A percentile compares a stretch with the other conserved stretches of the same genome.
Evolutionary conservation across 2,113 vertebrate genomes (phyloP).

Genomic region (Callospermophilus lateralis): DNA sequence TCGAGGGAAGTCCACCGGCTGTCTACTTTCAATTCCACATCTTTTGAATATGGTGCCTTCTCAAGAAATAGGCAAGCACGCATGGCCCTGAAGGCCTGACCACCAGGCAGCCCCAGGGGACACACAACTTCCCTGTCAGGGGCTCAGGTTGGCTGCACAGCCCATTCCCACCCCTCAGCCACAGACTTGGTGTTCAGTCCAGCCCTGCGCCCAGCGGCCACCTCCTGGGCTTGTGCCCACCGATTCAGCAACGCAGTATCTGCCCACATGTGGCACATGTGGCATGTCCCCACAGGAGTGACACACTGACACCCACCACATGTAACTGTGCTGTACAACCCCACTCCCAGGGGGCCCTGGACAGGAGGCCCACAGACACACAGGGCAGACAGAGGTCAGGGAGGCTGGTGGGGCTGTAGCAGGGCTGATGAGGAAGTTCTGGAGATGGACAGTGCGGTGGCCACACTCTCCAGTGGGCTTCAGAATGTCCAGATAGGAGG

Average conservation of each 20-base stretch:
- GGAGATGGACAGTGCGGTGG: no score
- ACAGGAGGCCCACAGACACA: no score
- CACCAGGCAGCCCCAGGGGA: not conserved
- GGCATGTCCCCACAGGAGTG: no score
- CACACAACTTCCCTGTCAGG: no score
- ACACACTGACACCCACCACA: no score
- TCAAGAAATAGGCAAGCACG: not conserved
- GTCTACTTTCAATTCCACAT: not conserved
- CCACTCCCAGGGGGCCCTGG: no score
- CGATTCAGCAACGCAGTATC: no score
- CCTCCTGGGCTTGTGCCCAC: not conserved
- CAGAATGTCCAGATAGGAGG: rapidly evolving
- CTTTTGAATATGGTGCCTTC: not conserved
- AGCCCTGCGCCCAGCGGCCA: not conserved
- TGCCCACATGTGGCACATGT: no score
- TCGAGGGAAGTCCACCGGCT: rapidly evolving
- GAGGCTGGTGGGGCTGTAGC: no score
- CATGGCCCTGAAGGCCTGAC: not conserved
- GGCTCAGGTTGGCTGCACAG: not conserved
- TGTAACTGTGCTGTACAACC: no score
- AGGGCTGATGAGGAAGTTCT: no score
- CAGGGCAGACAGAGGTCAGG: no score
- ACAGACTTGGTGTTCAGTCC: not conserved
- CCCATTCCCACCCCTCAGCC: not conserved
- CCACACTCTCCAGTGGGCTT: not conserved